These are phyloP conservation scores for Schrankia costaestrigalis DNA, from an alignment of 2,888 invertebrate genomes.

Conservation along the genomic window DNA sequence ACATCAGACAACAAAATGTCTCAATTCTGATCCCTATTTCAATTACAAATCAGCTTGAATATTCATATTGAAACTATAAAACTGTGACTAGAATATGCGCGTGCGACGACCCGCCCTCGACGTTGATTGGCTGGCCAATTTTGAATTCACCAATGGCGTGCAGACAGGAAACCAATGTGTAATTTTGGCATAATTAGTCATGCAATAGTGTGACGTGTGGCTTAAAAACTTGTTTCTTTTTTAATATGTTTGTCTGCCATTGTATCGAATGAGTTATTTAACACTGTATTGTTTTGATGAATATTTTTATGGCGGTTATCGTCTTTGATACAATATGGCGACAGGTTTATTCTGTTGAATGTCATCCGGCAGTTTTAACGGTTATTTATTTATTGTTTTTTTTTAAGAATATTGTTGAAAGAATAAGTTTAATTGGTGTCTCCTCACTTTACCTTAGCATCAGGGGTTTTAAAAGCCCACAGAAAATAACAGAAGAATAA, in stretches of 20 bases:
- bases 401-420: too few relatives aligned
- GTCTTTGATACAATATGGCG: too few relatives aligned
- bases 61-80: conserved; percentile 58
- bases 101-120: conserved; percentile 66
- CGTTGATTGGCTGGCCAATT: conserved; percentile 66
- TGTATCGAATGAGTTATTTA: conserved; percentile 23
- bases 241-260: too few relatives aligned
- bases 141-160: conserved; percentile 61
- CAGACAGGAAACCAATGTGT: conserved; percentile 54
- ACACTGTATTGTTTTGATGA: conserved; percentile 7
- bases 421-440: too few relatives aligned
- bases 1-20: conserved; percentile 21
- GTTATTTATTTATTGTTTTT: too few relatives aligned
- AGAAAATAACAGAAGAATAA: too few relatives aligned
- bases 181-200: conserved; percentile 80
- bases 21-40: conserved; percentile 30
- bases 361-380: too few relatives aligned
- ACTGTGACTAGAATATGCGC: conserved; percentile 61
- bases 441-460: too few relatives aligned
- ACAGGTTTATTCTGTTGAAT: too few relatives aligned
- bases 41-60: conserved; percentile 51
- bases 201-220: conserved; percentile 52
- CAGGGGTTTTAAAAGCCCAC: too few relatives aligned
- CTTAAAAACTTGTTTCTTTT: conserved; percentile 26
- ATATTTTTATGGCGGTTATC: conserved; percentile 3